Percentiles rank a stretch among this genome's conserved stretches.
phyloP scores from a whole-genome alignment of 2,888 invertebrate species.

The Dicyrtoma fusca region DNA sequence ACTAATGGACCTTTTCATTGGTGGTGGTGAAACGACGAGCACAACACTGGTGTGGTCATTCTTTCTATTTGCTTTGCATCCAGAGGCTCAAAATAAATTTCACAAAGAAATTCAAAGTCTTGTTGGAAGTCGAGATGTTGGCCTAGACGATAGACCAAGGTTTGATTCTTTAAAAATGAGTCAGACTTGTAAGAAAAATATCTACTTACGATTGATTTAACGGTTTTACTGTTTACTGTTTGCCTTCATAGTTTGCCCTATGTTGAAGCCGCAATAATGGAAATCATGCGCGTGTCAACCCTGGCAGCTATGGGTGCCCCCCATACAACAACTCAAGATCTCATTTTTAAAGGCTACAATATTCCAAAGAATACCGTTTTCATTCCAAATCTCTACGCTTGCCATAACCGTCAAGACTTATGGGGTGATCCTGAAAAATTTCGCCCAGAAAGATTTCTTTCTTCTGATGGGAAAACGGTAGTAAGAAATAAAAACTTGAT shows the following conservation, averaged over 20 bases:
- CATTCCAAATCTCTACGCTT: neutral
- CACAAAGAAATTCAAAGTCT: constrained; percentile 41
- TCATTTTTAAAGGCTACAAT: neutral
- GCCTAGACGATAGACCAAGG: constrained; percentile 15
- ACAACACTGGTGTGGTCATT: constrained; percentile 45
- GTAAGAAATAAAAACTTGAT: neutral
- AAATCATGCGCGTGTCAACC: neutral
- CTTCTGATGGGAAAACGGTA: neutral
- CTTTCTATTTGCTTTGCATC: constrained; percentile 29
- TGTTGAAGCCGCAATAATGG: neutral
- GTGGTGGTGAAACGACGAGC: constrained; percentile 11
- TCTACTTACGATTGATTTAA: no score
- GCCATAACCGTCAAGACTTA: neutral
- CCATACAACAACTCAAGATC: neutral
- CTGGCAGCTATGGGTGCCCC: neutral
- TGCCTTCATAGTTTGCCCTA: neutral
- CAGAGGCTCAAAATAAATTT: constrained; percentile 42
- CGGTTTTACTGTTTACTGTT: no score
- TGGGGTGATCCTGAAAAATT: constrained; percentile 24
- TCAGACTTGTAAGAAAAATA: no score
- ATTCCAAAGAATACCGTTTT: constrained; percentile 7
- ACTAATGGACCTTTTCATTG: constrained; percentile 14
- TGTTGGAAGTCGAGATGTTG: neutral
- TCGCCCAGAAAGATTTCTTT: constrained; percentile 2
- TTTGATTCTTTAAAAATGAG: no score